Base-by-base conservation (phyloP, 2,113 vertebrate species). In the Mustelus asterias region DNA sequence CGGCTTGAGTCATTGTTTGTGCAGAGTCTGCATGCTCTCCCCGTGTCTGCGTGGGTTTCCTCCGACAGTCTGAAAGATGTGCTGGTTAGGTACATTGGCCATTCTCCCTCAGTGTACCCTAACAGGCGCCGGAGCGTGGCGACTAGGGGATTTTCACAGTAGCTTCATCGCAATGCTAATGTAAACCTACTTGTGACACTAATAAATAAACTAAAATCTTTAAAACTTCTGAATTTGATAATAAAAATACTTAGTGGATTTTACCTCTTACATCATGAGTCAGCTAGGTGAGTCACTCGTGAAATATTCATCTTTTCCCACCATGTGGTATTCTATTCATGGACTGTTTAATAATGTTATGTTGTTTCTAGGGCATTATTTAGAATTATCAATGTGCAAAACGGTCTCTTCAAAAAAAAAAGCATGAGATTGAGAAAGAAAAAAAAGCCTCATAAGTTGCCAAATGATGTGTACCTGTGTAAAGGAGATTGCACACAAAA, bases 271-370 rank as follows among this genome's bases (percentile, higher is more conserved):
- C 1, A 13, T 90, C 44, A 58, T 13, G 88, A 60, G 37, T 41
- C 80, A 41, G 20, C 37, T 83, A 33, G 54, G 58, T 90, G 54
- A 63, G 88, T 60, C 11, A 22, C 13, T 13, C 54, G 63, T 58
- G 13, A 90, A 90, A 18, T 90, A 33, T 29, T 58, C 26, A 33
- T n/a, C 44, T 44, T 29, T 9, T 88, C 85, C 24, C 44, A 11
- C 26, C 85, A 88, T 88, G 8, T 88, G 44, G 44, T 88, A 88
- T 26, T 54, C 85, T 88, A 88, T 88, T 88, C 54, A 88, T 83
- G 80, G 80, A 83, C 80, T 83, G 78, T 22, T 83, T 44, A 83
- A 83, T 44, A 83, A 22, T 20, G 16, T 83, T 83, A 83, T 3
- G 14, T 83, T 83, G 80, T 41, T 83, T 80, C 14, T 41, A 16